These are phyloP conservation scores for Ochotona princeps DNA, from an alignment of 2,113 vertebrate genomes.

Conservation along the genomic window DNA sequence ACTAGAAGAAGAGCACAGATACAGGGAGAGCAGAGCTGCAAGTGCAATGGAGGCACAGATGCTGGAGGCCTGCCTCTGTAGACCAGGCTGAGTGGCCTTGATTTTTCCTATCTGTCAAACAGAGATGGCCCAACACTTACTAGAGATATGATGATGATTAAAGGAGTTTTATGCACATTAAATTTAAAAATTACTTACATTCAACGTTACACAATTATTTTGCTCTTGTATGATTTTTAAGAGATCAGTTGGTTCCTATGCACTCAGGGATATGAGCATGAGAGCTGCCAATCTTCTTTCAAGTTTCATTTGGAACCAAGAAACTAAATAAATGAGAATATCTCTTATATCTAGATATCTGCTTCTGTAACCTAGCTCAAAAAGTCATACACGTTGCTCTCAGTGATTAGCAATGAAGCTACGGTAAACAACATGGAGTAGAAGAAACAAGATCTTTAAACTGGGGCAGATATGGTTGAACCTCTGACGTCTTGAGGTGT, in stretches of 20 bases:
- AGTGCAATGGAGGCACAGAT: no score
- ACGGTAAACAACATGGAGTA: background rate
- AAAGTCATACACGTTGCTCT: background rate
- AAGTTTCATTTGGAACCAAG: constrained; percentile 1
- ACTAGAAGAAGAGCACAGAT: background rate
- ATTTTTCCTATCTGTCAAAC: background rate
- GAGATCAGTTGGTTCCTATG: background rate
- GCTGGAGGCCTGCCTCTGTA: background rate
- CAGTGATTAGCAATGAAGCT: background rate
- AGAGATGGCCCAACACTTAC: background rate
- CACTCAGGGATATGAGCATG: background rate
- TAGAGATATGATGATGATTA: background rate
- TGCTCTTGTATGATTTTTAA: background rate
- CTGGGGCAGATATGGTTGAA: background rate
- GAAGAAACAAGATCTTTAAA: background rate
- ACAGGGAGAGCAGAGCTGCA: background rate
- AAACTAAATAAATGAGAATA: background rate
- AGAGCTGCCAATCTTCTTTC: constrained; percentile 19
- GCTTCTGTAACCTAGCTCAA: background rate
- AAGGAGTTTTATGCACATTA: background rate
- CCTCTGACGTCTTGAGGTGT: background rate
- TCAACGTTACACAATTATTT: background rate
- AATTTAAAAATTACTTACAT: background rate
- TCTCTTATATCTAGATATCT: background rate
- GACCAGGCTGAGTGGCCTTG: background rate